These are phyloP conservation scores for Eupelmus urozonus DNA, from an alignment of 2,888 invertebrate genomes.

Conservation along the genomic window DNA sequence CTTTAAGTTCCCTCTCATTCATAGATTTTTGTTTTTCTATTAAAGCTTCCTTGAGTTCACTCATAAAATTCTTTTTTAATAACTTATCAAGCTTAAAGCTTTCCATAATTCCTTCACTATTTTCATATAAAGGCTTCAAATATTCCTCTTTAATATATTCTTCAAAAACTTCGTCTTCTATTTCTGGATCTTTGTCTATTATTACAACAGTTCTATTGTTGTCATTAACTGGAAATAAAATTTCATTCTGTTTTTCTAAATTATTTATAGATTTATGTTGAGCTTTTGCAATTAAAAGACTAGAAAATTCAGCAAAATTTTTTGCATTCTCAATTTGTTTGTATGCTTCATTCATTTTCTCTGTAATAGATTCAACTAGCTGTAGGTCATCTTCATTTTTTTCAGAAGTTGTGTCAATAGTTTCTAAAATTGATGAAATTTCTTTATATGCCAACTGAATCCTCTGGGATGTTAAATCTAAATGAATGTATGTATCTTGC, in stretches of 20 bases:
- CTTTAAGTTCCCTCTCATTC: constrained; percentile 72
- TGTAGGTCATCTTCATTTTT: constrained; percentile 58
- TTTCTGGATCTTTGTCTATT: constrained; percentile 68
- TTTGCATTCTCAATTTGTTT: constrained; percentile 70
- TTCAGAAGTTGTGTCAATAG: constrained; percentile 65
- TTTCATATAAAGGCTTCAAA: constrained; percentile 68
- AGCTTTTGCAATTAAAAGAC: constrained; percentile 67
- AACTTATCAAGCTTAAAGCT: constrained; percentile 68
- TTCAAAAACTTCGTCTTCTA: constrained; percentile 75
- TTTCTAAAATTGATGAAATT: constrained; percentile 67
- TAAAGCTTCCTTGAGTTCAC: constrained; percentile 73
- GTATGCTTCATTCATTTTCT: constrained; percentile 67
- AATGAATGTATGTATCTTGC: constrained; percentile 71
- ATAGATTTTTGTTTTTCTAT: constrained; percentile 72
- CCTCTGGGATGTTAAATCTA: constrained; percentile 71
- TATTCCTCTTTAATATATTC: constrained; percentile 74
- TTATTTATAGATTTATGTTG: constrained; percentile 33
- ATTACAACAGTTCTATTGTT: constrained; percentile 58
- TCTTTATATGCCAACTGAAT: constrained; percentile 68
- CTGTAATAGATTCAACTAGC: constrained; percentile 61
- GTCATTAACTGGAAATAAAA: constrained; percentile 33
- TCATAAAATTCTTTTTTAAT: constrained; percentile 72
- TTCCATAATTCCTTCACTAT: constrained; percentile 61
- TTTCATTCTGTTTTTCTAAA: constrained; percentile 31
- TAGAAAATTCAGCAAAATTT: constrained; percentile 70